Conservation (phyloP, 2,797 vertebrate genomes). For the Chelonia mydas region DNA sequence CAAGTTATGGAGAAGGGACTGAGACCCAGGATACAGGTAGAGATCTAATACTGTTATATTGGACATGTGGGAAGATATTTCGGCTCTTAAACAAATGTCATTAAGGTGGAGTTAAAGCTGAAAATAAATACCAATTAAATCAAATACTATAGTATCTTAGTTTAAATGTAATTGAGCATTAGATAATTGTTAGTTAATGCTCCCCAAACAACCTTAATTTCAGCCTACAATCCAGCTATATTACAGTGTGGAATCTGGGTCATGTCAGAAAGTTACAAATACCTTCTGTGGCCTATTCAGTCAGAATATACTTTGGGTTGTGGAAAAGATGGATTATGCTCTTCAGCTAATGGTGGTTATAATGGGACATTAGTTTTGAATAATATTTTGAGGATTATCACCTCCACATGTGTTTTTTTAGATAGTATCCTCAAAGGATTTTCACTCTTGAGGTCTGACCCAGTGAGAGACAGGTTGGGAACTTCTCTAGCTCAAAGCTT, state of each 20-base stretch:
- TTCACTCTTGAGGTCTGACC: neutral
- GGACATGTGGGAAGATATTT: neutral
- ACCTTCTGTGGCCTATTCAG: neutral
- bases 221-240: neutral
- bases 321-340: neutral
- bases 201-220: neutral
- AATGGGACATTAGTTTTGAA: neutral
- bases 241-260: neutral
- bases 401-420: neutral
- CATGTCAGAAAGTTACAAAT: neutral
- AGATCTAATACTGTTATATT: neutral
- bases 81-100: neutral
- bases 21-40: constrained; percentile 50
- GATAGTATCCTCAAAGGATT: neutral
- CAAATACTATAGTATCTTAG: neutral
- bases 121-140: neutral
- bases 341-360: neutral
- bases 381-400: neutral
- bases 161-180: neutral
- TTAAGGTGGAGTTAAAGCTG: neutral
- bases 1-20: constrained; percentile 22
- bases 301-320: rapidly evolving
- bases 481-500: neutral
- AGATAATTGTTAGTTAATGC: neutral
- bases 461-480: neutral